These are phyloP conservation scores for Gonocerus acuteangulatus DNA, from an alignment of 2,888 invertebrate species.

Conservation along the genomic window DNA sequence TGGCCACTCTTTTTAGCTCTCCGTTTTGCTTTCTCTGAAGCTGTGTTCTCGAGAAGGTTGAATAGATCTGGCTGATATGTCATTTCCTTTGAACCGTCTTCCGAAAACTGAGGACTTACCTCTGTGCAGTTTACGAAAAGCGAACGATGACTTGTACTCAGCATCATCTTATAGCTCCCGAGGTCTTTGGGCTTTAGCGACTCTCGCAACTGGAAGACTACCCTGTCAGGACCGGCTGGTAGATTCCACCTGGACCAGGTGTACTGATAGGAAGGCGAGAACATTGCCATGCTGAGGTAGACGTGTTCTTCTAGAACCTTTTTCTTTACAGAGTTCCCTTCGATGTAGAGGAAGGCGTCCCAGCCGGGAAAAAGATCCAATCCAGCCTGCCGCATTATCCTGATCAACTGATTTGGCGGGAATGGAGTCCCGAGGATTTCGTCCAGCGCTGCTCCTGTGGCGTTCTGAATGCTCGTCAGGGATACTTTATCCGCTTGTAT, in stretches of 20 bases:
- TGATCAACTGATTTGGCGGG: slow-evolving; percentile 53
- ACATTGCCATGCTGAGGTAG: slow-evolving; percentile 68
- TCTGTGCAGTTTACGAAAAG: slow-evolving; percentile 66
- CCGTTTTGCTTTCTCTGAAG: slow-evolving; percentile 52
- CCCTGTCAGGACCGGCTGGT: slow-evolving; percentile 51
- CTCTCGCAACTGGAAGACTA: slow-evolving; percentile 62
- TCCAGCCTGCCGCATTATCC: slow-evolving; percentile 54
- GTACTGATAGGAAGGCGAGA: slow-evolving; percentile 65
- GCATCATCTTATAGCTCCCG: slow-evolving; percentile 46
- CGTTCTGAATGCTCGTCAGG: slow-evolving; percentile 52
- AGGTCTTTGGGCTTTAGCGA: slow-evolving; percentile 41
- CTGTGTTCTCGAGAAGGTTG: slow-evolving; percentile 58
- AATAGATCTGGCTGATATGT: slow-evolving; percentile 66
- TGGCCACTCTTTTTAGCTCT: slow-evolving; percentile 51
- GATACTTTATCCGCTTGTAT: slow-evolving; percentile 46
- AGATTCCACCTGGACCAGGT: slow-evolving; percentile 72
- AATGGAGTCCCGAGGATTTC: slow-evolving; percentile 54
- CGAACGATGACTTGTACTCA: slow-evolving; percentile 62
- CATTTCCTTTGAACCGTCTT: slow-evolving; percentile 45
- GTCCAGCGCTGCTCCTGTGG: slow-evolving; percentile 54
- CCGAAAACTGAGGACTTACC: slow-evolving; percentile 60
- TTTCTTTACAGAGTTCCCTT: slow-evolving; percentile 51
- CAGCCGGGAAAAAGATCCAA: slow-evolving; percentile 75
- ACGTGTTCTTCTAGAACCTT: slow-evolving; percentile 65
- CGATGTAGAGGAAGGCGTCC: slow-evolving; percentile 66